Percentiles rank a stretch among this genome's conserved stretches.
phyloP scores from a whole-genome alignment of 2,888 invertebrate genomes.

The Amorpha juglandis region DNA sequence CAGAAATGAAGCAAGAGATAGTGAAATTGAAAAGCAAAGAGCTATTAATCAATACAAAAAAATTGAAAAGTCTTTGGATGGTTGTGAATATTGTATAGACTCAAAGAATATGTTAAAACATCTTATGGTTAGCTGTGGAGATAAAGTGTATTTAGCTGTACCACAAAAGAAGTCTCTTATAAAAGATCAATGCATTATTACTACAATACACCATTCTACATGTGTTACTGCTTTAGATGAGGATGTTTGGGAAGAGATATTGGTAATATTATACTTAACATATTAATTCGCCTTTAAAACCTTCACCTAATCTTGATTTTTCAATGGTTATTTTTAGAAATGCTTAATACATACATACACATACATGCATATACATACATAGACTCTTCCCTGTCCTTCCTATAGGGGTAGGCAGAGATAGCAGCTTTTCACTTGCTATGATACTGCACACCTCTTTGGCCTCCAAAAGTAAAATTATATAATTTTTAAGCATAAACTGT shows the following conservation, averaged over 20 bases:
- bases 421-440: too few relatives aligned
- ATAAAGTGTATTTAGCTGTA: constrained; percentile 92
- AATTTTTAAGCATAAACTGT: background rate
- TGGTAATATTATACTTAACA: constrained; percentile 72
- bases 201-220: constrained; percentile 91
- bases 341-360: too few relatives aligned
- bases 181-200: constrained; percentile 93
- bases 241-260: constrained; percentile 96
- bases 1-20: constrained; percentile 85
- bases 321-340: too few relatives aligned
- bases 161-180: constrained; percentile 92
- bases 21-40: constrained; percentile 84
- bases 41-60: constrained; percentile 90
- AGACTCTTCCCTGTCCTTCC: too few relatives aligned
- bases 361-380: too few relatives aligned
- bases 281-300: constrained; percentile 5
- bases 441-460: too few relatives aligned
- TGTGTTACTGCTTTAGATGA: constrained; percentile 95
- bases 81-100: constrained; percentile 93
- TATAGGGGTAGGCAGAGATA: too few relatives aligned
- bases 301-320: too few relatives aligned
- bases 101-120: constrained; percentile 92
- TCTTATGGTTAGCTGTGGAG: constrained; percentile 91
- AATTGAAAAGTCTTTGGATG: constrained; percentile 88
- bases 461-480: too few relatives aligned